Base-by-base conservation (phyloP, 2,797 vertebrate species). In the Aplochiton taeniatus region DNA sequence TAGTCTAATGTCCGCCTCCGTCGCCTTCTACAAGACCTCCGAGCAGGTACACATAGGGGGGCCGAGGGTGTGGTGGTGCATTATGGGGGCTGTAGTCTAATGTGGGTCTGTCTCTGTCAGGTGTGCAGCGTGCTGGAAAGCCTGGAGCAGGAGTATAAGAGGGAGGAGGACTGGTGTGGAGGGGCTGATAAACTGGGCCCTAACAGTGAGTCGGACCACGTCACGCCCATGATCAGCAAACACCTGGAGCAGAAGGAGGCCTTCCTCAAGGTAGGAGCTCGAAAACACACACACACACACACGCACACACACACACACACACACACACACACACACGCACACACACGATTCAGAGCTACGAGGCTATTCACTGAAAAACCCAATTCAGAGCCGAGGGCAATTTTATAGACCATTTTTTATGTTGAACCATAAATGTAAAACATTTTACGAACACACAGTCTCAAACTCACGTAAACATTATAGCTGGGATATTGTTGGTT, bases 101-200 rank as follows among this genome's bases (percentile, higher is more conserved):
- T n/a, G n/a, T n/a, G 49, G 19, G 58, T 57, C 18, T 13, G 19
- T 68, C 13, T 56, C 11, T 45, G 17, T 11, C 71, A 92, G 91
- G 89, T 93, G 74, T 99, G 98, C 88, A 99, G 97, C 0, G 98
- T 99, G 47, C 85, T 99, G 58, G 97, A 99, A 84, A 99, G 97
- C 85, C 90, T 99, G 70, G 98, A 99, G 76, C 98, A 99, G 87
- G 98, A 99, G 79, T 99, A 99, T 73, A 99, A 99, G 81, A 85
- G 98, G 62, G 98, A 99, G 57, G 98, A 99, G 83, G 98, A 99
- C 88, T 99, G 98, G 98, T 99, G 98, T 61, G 98, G 98, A 0
- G 98, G 98, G 20, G 95, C 95, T 1, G 98, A 99, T 85, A 98
- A 99, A 72, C 90, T 99, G 70, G 98, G 98, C 19, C 97, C 98